Base-by-base conservation (phyloP, 2,113 vertebrate species). In the Prunella himalayana region DNA sequence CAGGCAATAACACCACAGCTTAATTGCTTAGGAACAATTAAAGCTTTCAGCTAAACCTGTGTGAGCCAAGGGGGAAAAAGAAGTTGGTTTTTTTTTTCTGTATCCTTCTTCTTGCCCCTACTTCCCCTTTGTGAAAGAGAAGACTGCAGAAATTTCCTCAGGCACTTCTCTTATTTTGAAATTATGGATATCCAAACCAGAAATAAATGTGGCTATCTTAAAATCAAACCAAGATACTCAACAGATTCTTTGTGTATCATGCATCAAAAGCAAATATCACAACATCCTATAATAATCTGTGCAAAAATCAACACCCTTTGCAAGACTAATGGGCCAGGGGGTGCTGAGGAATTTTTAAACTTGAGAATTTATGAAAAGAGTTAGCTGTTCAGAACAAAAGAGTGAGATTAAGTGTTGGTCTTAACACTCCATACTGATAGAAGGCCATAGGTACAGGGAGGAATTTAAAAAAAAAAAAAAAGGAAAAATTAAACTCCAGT, bases 81-180 rank as follows among this genome's bases (percentile, higher is more conserved):
- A 47, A 24, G 4, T 2, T 1, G 9, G 42, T 42, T 42, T 16
- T 0, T 11, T 20, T 37, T 35, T 39, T 7, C 5, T 53, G 2
- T 45, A 28, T 60, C 15, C 14, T 66, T 90, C 25, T 75, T 71
- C 27, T 77, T 86, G 4, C 13, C 15, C 35, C 20, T 57, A 19
- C 10, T 76, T 88, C 27, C 4, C 7, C 13, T 78, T 68, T 69
- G 13, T 53, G 42, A 84, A 72, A 87, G 20, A 69, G 15, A 47
- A 68, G 17, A 80, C 24, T 24, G 11, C 49, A 93, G 41, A 53
- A 72, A 51, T 85, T 90, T 70, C 31, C 19, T 63, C 28, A 81
- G n/a, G 4, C 18, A 27, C 4, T 86, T 69, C 4, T 4, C 19
- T 73, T 79, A 37, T 61, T 87, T 84, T 75, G 35, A 87, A 93